phyloP scores from a whole-genome alignment of 2,797 vertebrate genomes.

The Ctenosaura bakeri region DNA sequence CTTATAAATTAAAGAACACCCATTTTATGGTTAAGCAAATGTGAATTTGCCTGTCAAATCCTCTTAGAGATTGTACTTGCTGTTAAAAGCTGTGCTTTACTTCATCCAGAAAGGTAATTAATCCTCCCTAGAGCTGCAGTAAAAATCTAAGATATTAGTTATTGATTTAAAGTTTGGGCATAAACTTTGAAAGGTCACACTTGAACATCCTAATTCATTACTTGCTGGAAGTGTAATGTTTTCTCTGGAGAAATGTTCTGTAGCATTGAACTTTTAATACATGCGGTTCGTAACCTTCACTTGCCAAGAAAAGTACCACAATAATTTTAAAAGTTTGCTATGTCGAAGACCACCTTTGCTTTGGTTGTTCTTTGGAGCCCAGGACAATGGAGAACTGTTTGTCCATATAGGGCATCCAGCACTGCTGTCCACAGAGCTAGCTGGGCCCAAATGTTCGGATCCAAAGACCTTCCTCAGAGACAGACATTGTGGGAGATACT shows the following conservation, averaged over 20 bases:
- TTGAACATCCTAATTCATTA: slow-evolving; percentile 33
- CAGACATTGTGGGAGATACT: no score
- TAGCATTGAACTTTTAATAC: slow-evolving; percentile 5
- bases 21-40: slow-evolving; percentile 26
- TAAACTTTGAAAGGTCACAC: slow-evolving; percentile 33
- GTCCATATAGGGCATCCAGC: no score
- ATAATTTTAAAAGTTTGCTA: not conserved
- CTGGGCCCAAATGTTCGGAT: no score
- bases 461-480: no score
- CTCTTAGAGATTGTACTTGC: not conserved
- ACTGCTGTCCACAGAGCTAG: no score
- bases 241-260: slow-evolving; percentile 28
- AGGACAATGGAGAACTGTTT: no score
- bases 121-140: slow-evolving; percentile 26
- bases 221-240: slow-evolving; percentile 14
- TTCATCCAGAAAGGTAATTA: slow-evolving; percentile 18
- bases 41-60: not conserved
- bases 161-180: slow-evolving; percentile 44
- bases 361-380: no score
- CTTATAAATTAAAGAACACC: not conserved
- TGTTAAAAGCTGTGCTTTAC: slow-evolving; percentile 15
- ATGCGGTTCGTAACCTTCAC: slow-evolving; percentile 32
- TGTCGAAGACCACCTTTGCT: not conserved
- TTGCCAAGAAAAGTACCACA: not conserved
- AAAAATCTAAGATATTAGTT: slow-evolving; percentile 34